Evolutionary conservation across 2,797 vertebrate genomes (phyloP).

Genomic region (Enteromius viviparus): DNA sequence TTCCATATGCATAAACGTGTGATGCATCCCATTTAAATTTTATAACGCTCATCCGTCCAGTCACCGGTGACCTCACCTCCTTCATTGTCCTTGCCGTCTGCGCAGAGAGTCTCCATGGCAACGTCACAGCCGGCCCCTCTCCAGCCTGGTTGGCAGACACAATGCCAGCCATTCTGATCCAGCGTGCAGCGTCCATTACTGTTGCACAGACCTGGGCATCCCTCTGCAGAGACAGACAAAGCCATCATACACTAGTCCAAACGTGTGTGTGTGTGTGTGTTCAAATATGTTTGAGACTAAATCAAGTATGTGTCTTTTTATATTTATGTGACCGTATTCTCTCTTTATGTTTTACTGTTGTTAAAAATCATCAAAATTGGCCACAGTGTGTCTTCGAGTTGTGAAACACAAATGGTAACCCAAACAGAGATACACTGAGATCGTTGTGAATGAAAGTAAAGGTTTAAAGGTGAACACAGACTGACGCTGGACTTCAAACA

Average conservation of each 20-base stretch:
- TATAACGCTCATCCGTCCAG: constrained; percentile 27
- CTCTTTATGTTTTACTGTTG: background rate
- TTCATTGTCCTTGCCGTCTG: constrained; percentile 98
- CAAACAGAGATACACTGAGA: constrained; percentile 63
- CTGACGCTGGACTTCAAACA: constrained; percentile 86
- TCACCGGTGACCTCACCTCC: constrained; percentile 82
- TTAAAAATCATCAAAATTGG: background rate
- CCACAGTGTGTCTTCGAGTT: constrained; percentile 18
- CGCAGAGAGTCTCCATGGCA: constrained; percentile 97
- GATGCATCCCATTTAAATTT: background rate
- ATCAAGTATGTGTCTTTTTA: constrained; percentile 10
- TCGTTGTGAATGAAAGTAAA: constrained; percentile 52
- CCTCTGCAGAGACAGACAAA: constrained; percentile 79
- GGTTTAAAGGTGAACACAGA: constrained; percentile 76
- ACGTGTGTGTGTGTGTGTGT: background rate
- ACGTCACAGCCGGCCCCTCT: constrained; percentile 95
- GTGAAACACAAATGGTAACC: constrained; percentile 50
- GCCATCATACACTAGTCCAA: constrained; percentile 37
- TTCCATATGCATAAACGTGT: constrained; percentile 6
- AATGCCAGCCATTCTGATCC: constrained; percentile 98
- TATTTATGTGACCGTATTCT: background rate
- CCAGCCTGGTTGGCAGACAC: constrained; percentile 97
- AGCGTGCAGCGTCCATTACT: constrained; percentile 96
- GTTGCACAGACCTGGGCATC: constrained; percentile 97
- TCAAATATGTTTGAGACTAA: background rate